These are phyloP conservation scores for Leguminivora glycinivorella DNA, from an alignment of 1,140 invertebrate genomes.

Conservation along the genomic window DNA sequence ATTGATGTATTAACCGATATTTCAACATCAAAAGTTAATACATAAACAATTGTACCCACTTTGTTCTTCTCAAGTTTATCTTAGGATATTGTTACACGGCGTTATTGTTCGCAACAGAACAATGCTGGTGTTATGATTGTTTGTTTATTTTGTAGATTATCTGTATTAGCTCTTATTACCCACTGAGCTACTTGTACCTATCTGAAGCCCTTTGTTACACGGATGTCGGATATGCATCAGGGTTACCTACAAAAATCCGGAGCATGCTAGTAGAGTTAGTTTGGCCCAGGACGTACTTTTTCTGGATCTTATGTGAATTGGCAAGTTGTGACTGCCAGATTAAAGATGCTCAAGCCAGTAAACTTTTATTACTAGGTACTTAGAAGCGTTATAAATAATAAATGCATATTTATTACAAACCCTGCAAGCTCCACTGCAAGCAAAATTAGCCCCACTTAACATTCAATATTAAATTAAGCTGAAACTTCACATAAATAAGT, in stretches of 20 bases:
- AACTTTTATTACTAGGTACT: no score
- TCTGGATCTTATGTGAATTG: no score
- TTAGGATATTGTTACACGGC: neutral
- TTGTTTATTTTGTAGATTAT: slow-evolving; percentile 11
- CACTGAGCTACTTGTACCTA: slow-evolving; percentile 1
- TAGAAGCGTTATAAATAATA: no score
- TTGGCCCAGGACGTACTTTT: no score
- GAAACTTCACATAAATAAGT: no score
- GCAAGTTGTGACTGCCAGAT: no score
- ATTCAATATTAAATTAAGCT: no score
- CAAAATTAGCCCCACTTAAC: no score
- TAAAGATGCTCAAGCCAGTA: no score
- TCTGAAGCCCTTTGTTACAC: neutral
- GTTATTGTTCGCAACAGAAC: slow-evolving; percentile 6
- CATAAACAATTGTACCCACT: neutral
- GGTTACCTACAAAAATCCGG: neutral
- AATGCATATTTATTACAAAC: no score
- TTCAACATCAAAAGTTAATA: neutral
- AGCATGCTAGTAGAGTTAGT: neutral
- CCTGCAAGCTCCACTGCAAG: no score
- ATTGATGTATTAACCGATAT: no score
- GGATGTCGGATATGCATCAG: neutral
- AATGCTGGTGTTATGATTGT: slow-evolving; percentile 2
- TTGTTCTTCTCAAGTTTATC: neutral
- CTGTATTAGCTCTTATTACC: slow-evolving; percentile 1